A percentile compares a stretch with the other conserved stretches of the same genome.
Evolutionary conservation across 2,113 vertebrate genomes (phyloP).

Genomic region (Cervus canadensis): DNA sequence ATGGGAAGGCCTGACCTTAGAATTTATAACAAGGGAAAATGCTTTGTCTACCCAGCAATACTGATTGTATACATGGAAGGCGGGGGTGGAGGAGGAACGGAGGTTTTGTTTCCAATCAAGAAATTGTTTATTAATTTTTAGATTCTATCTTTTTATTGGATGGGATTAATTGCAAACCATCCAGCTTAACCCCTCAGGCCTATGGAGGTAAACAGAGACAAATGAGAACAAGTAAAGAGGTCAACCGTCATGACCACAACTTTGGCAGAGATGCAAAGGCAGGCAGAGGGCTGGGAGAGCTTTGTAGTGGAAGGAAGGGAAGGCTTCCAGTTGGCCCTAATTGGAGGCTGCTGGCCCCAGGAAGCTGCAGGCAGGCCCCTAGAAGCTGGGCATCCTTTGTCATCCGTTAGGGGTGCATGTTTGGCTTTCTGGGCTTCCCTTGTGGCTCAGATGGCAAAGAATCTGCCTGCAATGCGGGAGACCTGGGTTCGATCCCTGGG

Average conservation of each 20-base stretch:
- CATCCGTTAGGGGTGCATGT: neutral
- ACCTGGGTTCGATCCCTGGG: neutral
- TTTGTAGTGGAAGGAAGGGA: neutral
- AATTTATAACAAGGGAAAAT: neutral
- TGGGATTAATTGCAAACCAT: neutral
- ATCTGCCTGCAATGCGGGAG: neutral
- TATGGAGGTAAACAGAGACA: neutral
- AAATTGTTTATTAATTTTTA: neutral
- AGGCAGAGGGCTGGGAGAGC: neutral
- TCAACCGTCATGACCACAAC: fast-evolving
- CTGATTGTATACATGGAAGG: neutral
- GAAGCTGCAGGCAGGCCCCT: neutral
- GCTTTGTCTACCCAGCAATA: neutral
- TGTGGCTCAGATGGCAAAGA: neutral
- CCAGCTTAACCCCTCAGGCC: neutral
- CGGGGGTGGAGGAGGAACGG: neutral
- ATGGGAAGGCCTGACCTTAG: neutral
- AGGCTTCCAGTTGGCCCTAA: neutral
- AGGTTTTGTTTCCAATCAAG: neutral
- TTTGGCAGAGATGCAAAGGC: neutral
- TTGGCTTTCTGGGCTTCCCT: neutral
- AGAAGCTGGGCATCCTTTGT: neutral
- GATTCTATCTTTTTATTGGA: neutral
- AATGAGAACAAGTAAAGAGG: neutral
- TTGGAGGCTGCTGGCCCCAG: neutral